phyloP scores from a whole-genome alignment of 2,888 invertebrate species.

The Sisyra terminalis region DNA sequence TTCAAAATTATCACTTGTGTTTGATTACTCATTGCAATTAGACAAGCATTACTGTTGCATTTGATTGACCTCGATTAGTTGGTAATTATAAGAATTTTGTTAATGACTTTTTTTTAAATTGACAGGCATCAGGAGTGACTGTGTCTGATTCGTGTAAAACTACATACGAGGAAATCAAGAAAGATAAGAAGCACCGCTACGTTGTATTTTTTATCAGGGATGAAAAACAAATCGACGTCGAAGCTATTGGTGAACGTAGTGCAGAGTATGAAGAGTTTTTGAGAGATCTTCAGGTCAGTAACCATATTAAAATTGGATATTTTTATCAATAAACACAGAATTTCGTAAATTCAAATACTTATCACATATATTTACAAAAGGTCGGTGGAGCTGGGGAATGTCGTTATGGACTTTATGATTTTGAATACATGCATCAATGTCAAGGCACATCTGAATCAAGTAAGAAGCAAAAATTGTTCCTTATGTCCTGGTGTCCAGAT shows the following conservation, averaged over 20 bases:
- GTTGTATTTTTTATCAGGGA: constrained; percentile 93
- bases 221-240: constrained; percentile 91
- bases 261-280: constrained; percentile 90
- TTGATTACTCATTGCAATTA: no score
- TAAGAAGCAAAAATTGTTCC: constrained; percentile 94
- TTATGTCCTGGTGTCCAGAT: constrained; percentile 98
- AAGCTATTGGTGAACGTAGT: constrained; percentile 77
- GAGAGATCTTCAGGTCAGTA: constrained; percentile 62
- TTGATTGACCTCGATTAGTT: no score
- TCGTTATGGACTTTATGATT: constrained; percentile 96
- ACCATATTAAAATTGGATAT: background rate
- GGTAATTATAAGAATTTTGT: no score
- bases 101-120: constrained; percentile 2
- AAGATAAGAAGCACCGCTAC: constrained; percentile 94
- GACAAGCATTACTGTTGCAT: no score
- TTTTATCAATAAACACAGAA: no score
- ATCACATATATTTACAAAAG: no score
- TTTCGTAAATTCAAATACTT: no score
- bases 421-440: constrained; percentile 94
- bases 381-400: constrained; percentile 85
- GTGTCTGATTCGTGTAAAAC: constrained; percentile 91
- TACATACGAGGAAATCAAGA: constrained; percentile 93
- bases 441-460: constrained; percentile 93
- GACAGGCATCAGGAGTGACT: constrained; percentile 90
- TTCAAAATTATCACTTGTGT: no score